Evolutionary conservation across 2,888 invertebrate species (phyloP).

Genomic region (Phyllotreta striolata): DNA sequence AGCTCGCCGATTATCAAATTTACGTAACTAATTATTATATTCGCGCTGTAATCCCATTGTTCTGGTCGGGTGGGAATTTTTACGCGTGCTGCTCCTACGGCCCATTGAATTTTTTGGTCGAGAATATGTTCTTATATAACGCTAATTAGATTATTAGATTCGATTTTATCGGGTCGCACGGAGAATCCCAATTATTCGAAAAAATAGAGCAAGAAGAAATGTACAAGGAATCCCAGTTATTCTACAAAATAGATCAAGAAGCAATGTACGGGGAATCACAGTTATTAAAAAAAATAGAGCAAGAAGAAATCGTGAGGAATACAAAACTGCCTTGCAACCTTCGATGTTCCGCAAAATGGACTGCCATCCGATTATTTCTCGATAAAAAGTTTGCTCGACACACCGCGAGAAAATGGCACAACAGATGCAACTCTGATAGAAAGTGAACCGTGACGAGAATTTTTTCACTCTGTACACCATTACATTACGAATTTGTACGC

Average conservation of each 20-base stretch:
- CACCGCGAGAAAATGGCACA: constrained; percentile 44
- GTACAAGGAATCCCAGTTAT: too few relatives aligned
- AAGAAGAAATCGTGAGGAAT: constrained; percentile 7
- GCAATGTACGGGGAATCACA: too few relatives aligned
- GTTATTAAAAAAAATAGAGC: too few relatives aligned
- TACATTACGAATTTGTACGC: too few relatives aligned
- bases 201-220: too few relatives aligned
- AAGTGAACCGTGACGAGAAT: constrained; percentile 49
- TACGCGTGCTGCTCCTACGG: constrained; percentile 3
- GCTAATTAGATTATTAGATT: too few relatives aligned
- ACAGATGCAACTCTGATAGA: constrained; percentile 47
- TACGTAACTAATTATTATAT: constrained; percentile 33
- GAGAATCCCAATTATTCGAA: too few relatives aligned
- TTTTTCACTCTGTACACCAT: neutral
- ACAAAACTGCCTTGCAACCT: constrained; percentile 20
- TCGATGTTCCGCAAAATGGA: constrained; percentile 37
- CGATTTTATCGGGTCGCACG: too few relatives aligned
- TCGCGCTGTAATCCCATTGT: constrained; percentile 18
- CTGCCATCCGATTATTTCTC: constrained; percentile 47
- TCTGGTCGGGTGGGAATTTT: constrained; percentile 13
- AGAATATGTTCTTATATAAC: too few relatives aligned
- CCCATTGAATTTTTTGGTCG: constrained; percentile 18
- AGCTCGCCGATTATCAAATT: constrained; percentile 29
- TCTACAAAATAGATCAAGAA: too few relatives aligned
- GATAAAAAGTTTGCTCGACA: constrained; percentile 47